Conservation (phyloP, 2,797 vertebrate genomes). For the Enteromius fasciolatus region DNA sequence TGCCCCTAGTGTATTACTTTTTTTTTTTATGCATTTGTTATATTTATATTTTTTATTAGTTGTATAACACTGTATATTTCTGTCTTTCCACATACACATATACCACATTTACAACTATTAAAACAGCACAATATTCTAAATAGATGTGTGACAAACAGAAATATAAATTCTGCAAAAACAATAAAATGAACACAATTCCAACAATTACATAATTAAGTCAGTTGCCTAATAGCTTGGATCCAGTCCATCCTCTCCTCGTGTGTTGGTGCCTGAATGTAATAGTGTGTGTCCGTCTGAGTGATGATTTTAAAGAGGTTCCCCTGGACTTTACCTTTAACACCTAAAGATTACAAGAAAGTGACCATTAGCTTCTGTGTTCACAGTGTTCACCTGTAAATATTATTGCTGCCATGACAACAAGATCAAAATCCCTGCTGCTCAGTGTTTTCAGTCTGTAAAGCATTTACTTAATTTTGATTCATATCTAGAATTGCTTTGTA, state of each 20-base stretch:
- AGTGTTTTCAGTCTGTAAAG: background rate
- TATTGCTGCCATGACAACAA: background rate
- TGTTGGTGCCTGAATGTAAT: conserved; percentile 93
- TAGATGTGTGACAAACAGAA: background rate
- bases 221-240: conserved; percentile 89
- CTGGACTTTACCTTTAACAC: conserved; percentile 94
- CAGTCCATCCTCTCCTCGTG: conserved; percentile 87
- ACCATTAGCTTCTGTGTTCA: background rate
- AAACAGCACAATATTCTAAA: background rate
- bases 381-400: conserved; percentile 6
- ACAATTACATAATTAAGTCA: conserved; percentile 71
- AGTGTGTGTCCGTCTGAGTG: conserved; percentile 87
- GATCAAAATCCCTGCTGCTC: background rate
- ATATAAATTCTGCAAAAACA: background rate
- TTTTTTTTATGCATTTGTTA: background rate
- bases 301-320: conserved; percentile 98
- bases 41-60: background rate
- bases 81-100: background rate
- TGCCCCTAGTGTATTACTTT: background rate
- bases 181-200: background rate
- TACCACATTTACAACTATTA: background rate
- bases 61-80: background rate
- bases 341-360: conserved; percentile 66
- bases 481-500: conserved; percentile 6
- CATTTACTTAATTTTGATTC: background rate